Base-by-base conservation (phyloP, 2,113 vertebrate genomes). In the Rhodinocichla rosea region DNA sequence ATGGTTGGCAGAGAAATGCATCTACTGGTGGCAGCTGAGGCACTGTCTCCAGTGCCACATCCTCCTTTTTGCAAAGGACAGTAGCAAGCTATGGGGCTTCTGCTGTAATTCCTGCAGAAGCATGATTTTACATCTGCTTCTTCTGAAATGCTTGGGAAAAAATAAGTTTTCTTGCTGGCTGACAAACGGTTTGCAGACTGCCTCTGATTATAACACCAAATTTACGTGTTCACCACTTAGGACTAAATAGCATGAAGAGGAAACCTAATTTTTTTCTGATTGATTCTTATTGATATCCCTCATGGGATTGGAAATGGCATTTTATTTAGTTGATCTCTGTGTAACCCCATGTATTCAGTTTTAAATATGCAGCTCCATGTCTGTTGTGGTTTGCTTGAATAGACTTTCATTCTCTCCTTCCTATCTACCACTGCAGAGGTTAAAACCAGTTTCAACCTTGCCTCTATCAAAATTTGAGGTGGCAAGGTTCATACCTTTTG, bases 1-100 rank as follows among this genome's bases (percentile, higher is more conserved):
- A 80, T 33, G 87, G 89, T 89, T 96, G 94, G 85, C 63, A 90
- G 85, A 96, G 92, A 95, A 96, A 96, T 74, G 86, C 76, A 93
- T 83, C 88, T 87, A 82, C 39, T 63, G 88, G 33, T 39, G 68
- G 88, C 30, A 86, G 56, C 79, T 70, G 90, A 2, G 27, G 78
- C 84, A 76, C 82, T 65, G 74, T 49, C 70, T 83, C 73, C 65
- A 89, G 82, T 50, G 52, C 83, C 73, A 65, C 42, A 28, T 65
- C 56, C 49, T 92, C 83, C 83, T 90, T 67, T 70, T 32, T 15
- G 35, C 79, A 52, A 87, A 81, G 50, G n/a, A n/a, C 56, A n/a
- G 44, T 1, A 91, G 75, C 83, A 75, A 85, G 67, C 37, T 57
- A 13, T 30, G 69, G 32, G 30, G 52, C n/a, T 84, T 49, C 50